phyloP scores from a whole-genome alignment of 2,797 vertebrate genomes.

The Erethizon dorsatum region DNA sequence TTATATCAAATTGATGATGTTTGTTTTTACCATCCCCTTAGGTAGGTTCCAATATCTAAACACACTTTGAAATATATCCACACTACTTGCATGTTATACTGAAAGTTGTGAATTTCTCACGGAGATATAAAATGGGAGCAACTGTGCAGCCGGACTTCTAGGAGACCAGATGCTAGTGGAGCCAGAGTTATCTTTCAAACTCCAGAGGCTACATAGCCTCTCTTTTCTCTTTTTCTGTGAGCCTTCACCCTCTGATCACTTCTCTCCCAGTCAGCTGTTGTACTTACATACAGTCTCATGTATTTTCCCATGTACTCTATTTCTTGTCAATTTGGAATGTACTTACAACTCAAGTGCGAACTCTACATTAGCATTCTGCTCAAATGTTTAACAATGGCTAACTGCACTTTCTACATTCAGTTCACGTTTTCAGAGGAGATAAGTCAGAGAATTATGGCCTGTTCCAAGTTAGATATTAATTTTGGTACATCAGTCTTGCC shows the following conservation, averaged over 20 bases:
- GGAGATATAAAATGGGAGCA: neutral
- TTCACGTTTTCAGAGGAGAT: neutral
- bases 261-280: neutral
- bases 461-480: neutral
- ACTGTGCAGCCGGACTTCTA: neutral
- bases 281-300: neutral
- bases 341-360: neutral
- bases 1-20: neutral
- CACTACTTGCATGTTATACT: neutral
- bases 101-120: neutral
- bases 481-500: neutral
- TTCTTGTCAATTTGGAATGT: conserved; percentile 1
- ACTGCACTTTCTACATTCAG: neutral
- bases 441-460: neutral
- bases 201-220: neutral
- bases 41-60: neutral
- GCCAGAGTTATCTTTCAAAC: neutral
- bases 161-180: neutral
- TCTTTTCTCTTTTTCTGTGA: neutral
- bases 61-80: neutral
- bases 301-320: neutral
- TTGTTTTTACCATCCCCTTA: conserved; percentile 48
- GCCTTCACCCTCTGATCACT: neutral
- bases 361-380: neutral
- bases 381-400: neutral